Conservation (phyloP, 1,140 invertebrate species). For the Ceratitis capitata region DNA sequence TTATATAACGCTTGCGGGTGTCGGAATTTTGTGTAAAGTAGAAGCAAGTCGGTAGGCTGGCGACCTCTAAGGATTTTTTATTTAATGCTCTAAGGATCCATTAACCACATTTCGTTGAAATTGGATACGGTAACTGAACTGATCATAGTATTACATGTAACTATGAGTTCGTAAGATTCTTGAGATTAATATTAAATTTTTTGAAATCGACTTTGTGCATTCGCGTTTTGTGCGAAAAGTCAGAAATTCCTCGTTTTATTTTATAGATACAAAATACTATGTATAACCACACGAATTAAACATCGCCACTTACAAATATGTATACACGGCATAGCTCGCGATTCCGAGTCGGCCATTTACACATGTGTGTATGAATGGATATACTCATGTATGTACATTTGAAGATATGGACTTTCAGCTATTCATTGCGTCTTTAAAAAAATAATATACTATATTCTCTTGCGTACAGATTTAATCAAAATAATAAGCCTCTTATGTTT, state of each 20-base stretch:
- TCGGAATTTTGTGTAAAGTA: not conserved
- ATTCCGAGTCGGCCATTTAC: slow-evolving; percentile 29
- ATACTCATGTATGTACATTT: not conserved
- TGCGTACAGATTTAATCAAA: too few relatives aligned
- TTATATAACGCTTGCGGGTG: slow-evolving; percentile 57
- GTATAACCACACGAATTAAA: slow-evolving; percentile 50
- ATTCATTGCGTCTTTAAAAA: not conserved
- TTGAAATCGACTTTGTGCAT: too few relatives aligned
- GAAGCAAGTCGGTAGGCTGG: not conserved
- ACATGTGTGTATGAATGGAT: not conserved
- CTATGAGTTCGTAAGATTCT: too few relatives aligned
- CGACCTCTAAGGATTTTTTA: too few relatives aligned
- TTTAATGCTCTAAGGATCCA: too few relatives aligned
- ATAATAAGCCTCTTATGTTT: not conserved
- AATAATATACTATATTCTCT: not conserved
- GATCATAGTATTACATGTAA: too few relatives aligned
- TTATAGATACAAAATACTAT: slow-evolving; percentile 63
- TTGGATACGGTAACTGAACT: too few relatives aligned
- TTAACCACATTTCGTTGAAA: too few relatives aligned
- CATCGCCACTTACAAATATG: slow-evolving; percentile 16
- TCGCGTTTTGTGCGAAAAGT: slow-evolving; percentile 55
- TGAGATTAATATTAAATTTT: too few relatives aligned
- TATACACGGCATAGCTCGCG: slow-evolving; percentile 17
- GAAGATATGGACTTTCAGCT: not conserved
- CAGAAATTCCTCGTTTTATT: slow-evolving; percentile 53